Percentiles rank a stretch among this genome's conserved stretches.
Evolutionary conservation across 2,797 vertebrate species (phyloP).

Genomic region (Cryptoprocta ferox): DNA sequence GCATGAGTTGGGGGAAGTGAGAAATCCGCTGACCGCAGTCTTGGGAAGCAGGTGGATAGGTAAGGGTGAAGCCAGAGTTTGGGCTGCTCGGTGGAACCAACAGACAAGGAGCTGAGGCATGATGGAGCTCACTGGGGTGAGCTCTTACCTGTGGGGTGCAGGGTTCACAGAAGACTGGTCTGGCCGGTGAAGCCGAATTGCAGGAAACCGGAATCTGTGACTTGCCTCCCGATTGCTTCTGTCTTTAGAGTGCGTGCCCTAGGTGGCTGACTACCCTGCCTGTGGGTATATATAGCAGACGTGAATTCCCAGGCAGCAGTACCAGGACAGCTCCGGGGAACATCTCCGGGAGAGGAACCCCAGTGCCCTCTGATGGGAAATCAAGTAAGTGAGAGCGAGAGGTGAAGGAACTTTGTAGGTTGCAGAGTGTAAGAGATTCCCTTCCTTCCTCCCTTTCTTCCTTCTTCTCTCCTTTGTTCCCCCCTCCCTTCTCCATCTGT

Average conservation of each 20-base stretch:
- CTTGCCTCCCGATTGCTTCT: neutral
- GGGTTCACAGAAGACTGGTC: neutral
- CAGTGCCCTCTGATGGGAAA: neutral
- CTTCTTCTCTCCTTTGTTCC: neutral
- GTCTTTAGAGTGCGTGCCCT: neutral
- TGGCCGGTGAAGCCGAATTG: neutral
- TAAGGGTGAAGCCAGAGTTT: neutral
- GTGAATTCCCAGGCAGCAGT: neutral
- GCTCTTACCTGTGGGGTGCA: neutral
- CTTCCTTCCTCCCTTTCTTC: neutral
- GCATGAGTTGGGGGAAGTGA: neutral
- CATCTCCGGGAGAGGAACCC: neutral
- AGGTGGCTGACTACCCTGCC: neutral
- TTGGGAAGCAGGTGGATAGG: neutral
- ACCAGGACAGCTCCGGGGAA: neutral
- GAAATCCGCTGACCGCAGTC: neutral
- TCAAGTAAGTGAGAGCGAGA: neutral
- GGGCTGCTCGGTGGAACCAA: neutral
- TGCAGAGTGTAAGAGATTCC: neutral
- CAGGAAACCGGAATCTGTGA: neutral
- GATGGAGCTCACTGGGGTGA: fast-evolving
- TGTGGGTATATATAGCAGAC: neutral
- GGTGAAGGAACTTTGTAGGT: neutral
- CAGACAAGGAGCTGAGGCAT: neutral
- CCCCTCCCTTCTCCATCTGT: neutral